Conservation (phyloP, 2,888 invertebrate species). For the Andrena bucephala region DNA sequence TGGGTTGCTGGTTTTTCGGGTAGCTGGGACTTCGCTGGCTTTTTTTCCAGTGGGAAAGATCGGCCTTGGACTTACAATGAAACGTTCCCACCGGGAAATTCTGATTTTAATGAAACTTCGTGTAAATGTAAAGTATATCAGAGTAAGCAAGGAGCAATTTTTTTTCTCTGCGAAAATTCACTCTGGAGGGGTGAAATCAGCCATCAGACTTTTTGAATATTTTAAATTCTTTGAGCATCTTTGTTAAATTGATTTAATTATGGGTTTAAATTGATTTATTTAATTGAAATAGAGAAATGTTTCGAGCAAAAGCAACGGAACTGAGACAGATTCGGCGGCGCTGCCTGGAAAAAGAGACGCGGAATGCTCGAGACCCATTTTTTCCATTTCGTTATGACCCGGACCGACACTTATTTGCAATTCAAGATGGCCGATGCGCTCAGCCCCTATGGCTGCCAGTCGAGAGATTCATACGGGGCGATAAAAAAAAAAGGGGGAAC, state of each 20-base stretch:
- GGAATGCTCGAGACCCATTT: conserved; percentile 13
- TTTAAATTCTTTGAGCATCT: background rate
- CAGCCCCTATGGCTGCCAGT: conserved; percentile 68
- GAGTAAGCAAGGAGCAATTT: no score
- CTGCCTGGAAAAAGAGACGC: background rate
- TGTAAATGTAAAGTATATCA: no score
- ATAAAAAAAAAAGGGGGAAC: conserved; percentile 63
- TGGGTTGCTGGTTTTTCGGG: background rate
- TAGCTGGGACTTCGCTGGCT: no score
- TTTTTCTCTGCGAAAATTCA: no score
- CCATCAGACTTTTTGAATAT: no score
- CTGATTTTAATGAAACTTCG: no score
- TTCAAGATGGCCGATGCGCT: conserved; percentile 78
- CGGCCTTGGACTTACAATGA: no score
- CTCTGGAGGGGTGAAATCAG: no score
- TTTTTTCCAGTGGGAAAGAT: no score
- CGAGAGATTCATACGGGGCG: conserved; percentile 73
- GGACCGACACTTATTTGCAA: conserved; percentile 70
- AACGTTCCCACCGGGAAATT: no score
- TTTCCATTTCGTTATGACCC: conserved; percentile 50
- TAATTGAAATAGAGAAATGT: background rate
- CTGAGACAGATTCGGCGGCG: background rate
- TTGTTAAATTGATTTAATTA: background rate
- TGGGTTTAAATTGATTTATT: background rate
- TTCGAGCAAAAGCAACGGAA: background rate